phyloP scores from a whole-genome alignment of 2,888 invertebrate species.

The Bellardia bayeri region DNA sequence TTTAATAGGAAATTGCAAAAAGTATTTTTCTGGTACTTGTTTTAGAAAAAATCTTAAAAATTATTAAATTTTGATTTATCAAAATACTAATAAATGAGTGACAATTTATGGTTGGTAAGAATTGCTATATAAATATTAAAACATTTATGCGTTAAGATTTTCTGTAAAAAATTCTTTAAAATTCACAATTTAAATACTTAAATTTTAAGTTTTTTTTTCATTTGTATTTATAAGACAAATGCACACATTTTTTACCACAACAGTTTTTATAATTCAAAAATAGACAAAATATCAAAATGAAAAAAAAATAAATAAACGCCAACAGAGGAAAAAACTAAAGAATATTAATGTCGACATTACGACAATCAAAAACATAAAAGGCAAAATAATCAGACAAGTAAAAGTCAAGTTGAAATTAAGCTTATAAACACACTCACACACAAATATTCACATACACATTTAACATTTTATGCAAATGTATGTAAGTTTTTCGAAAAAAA shows the following conservation, averaged over 20 bases:
- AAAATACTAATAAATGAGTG: too few relatives aligned
- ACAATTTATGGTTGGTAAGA: too few relatives aligned
- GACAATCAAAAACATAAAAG: conserved; percentile 71
- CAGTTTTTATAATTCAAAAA: conserved; percentile 45
- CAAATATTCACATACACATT: conserved; percentile 12
- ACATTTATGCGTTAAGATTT: too few relatives aligned
- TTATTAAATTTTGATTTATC: too few relatives aligned
- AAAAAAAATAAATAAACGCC: conserved; percentile 8
- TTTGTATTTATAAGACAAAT: background rate
- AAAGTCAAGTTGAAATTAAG: conserved; percentile 74
- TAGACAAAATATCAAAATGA: background rate
- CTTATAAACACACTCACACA: conserved; percentile 65
- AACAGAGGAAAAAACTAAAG: conserved; percentile 44
- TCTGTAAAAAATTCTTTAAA: background rate
- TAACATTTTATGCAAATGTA: conserved; percentile 31
- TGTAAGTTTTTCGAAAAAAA: background rate
- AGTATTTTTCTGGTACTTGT: too few relatives aligned
- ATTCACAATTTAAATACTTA: conserved; percentile 11
- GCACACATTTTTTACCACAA: conserved; percentile 6
- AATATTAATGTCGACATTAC: conserved; percentile 72
- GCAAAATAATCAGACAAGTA: conserved; percentile 70
- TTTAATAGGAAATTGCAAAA: too few relatives aligned
- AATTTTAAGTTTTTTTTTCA: background rate
- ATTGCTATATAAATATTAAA: too few relatives aligned
- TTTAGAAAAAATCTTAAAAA: too few relatives aligned